Conservation (phyloP, 2,113 vertebrate genomes). For the Lonchura striata region DNA sequence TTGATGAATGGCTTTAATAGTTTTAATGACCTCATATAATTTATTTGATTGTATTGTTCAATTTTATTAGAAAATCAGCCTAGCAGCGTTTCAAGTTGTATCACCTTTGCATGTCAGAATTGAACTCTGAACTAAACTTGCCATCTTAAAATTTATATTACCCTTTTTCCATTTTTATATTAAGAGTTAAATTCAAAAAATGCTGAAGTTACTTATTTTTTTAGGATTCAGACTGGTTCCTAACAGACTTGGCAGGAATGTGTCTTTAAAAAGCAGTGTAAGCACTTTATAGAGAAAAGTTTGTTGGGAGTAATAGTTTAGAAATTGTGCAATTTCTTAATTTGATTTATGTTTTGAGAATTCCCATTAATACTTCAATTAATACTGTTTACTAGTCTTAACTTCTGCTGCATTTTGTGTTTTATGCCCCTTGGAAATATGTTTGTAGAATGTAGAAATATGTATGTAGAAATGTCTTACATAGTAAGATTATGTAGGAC, state of each 20-base stretch:
- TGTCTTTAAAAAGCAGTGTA: constrained; percentile 20
- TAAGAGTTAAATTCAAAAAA: neutral
- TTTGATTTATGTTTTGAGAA: constrained; percentile 42
- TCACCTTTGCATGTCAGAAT: neutral
- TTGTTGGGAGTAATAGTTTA: neutral
- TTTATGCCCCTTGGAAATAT: neutral
- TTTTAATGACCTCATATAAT: constrained; percentile 49
- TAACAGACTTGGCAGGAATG: neutral
- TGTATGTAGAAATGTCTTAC: neutral
- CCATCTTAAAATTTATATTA: neutral
- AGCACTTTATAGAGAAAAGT: constrained; percentile 17
- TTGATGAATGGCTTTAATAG: constrained; percentile 49
- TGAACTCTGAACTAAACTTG: neutral
- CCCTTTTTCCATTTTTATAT: neutral
- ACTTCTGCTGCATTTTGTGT: neutral
- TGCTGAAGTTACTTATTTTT: neutral
- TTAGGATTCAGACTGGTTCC: neutral
- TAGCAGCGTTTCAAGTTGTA: neutral
- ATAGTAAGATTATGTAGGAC: neutral
- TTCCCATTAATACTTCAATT: constrained; percentile 1
- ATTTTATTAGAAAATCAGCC: neutral
- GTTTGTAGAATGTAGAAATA: neutral
- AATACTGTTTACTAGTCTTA: constrained; percentile 18
- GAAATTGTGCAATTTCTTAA: constrained; percentile 9
- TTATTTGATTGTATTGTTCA: constrained; percentile 35